Evolutionary conservation across 2,113 vertebrate genomes (phyloP), one percentile per base, ranked within the genome.

Genomic region (Lynx canadensis): DNA sequence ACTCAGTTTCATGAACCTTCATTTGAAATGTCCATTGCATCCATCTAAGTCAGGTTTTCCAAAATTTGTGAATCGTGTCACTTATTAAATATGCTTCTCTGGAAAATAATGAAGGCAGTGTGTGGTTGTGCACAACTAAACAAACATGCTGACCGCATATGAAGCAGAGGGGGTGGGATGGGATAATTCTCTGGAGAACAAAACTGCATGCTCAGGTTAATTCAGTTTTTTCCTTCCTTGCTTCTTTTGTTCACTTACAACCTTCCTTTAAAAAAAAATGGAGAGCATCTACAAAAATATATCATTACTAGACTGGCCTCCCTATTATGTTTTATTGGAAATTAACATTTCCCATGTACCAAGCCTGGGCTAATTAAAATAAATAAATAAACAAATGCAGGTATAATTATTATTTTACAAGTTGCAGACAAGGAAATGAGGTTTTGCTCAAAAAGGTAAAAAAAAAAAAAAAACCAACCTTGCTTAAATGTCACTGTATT

Each of bases 391-490:
- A 52, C 36, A 86, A 88, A 73, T 18, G 13, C 3, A 91, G 52
- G 1, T 27, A 9, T 65, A 66, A 74, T 88, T 79, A 80, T 88
- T 79, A 90, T 93, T 91, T 16, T 55, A 57, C 10, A 52, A 31
- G 65, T 12, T 65, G 41, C 52, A 81, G 82, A 50, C 55, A 80
- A 93, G 41, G 55, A 91, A 95, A 80, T 45, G 48, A 63, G n/a
- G 16, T 60, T 91, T 91, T 79, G 23, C n/a, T 95, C 66, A 73
- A 36, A 87, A 91, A 71, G 38, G 89, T 83, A 83, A 65, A 94
- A 68, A 45, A 9, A 45, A 7, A 45, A 45, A 45, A 9, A 9
- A 45, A 9, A 45, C 1, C 1, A 45, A 36, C 3, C 14, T 36
- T 90, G 57, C 71, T 86, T 25, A 71, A n/a, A n/a, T 18, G n/a